Conservation (phyloP, 2,888 invertebrate genomes). For the Branchinecta sandiegonensis region DNA sequence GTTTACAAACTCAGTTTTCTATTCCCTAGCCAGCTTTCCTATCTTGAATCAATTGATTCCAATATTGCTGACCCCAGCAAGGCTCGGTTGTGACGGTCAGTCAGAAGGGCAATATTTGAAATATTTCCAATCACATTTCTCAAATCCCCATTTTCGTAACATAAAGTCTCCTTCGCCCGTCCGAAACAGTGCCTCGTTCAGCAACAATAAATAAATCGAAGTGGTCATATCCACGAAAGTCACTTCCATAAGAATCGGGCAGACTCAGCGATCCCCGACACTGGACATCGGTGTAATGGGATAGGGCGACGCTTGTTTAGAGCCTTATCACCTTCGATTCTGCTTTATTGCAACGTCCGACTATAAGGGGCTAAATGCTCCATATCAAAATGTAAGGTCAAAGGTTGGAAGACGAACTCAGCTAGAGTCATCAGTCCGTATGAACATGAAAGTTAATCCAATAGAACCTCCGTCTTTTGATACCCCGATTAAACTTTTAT, state of each 20-base stretch:
- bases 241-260: slow-evolving; percentile 13
- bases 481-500: no score
- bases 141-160: slow-evolving; percentile 14
- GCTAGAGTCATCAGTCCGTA: no score
- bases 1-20: no score
- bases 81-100: slow-evolving; percentile 1
- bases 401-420: no score
- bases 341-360: slow-evolving; percentile 4
- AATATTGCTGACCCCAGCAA: slow-evolving; percentile 12
- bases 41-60: not conserved
- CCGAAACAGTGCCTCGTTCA: slow-evolving; percentile 17
- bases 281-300: slow-evolving; percentile 17
- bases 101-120: slow-evolving; percentile 12
- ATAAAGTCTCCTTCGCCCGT: slow-evolving; percentile 12
- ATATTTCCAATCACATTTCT: slow-evolving; percentile 15
- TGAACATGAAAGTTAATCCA: no score
- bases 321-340: slow-evolving; percentile 14
- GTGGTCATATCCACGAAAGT: slow-evolving; percentile 12
- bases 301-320: slow-evolving; percentile 16
- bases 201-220: slow-evolving; percentile 16
- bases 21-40: no score
- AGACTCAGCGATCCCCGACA: slow-evolving; percentile 12
- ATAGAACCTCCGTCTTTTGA: no score
- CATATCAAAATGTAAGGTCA: no score
- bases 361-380: slow-evolving; percentile 1